phyloP scores from a whole-genome alignment of 2,888 invertebrate genomes.

The Dicycla oo region DNA sequence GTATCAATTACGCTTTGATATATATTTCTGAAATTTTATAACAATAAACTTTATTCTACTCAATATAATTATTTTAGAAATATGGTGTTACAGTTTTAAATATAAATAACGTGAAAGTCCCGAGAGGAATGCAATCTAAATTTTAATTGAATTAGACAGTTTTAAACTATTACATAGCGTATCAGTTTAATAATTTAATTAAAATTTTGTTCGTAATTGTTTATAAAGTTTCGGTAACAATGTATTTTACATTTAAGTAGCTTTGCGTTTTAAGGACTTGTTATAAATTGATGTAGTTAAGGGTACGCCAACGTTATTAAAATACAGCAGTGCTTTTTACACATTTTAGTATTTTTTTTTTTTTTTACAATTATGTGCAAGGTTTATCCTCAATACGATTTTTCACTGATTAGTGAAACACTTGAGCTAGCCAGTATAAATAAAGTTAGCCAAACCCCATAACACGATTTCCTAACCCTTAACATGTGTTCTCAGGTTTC shows the following conservation, averaged over 20 bases:
- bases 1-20: background rate
- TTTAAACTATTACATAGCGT: constrained; percentile 29
- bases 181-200: constrained; percentile 43
- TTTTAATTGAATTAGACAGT: constrained; percentile 46
- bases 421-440: too few relatives aligned
- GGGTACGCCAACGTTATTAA: too few relatives aligned
- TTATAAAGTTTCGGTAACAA: constrained; percentile 29
- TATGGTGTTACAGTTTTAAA: too few relatives aligned
- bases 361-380: too few relatives aligned
- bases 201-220: constrained; percentile 36
- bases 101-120: constrained; percentile 6
- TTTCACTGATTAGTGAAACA: too few relatives aligned
- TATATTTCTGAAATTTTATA: background rate
- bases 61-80: background rate
- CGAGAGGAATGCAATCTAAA: constrained; percentile 30
- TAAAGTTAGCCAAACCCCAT: too few relatives aligned
- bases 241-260: constrained; percentile 36
- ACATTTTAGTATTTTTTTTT: too few relatives aligned
- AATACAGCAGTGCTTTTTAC: too few relatives aligned
- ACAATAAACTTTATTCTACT: background rate
- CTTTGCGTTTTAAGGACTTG: constrained; percentile 27
- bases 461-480: too few relatives aligned
- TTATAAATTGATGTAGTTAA: constrained; percentile 10
- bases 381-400: too few relatives aligned
- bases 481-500: background rate